A percentile compares a stretch with the other conserved stretches of the same genome.
phyloP scores from a whole-genome alignment of 2,888 invertebrate genomes.

The Lampropteryx suffumata region DNA sequence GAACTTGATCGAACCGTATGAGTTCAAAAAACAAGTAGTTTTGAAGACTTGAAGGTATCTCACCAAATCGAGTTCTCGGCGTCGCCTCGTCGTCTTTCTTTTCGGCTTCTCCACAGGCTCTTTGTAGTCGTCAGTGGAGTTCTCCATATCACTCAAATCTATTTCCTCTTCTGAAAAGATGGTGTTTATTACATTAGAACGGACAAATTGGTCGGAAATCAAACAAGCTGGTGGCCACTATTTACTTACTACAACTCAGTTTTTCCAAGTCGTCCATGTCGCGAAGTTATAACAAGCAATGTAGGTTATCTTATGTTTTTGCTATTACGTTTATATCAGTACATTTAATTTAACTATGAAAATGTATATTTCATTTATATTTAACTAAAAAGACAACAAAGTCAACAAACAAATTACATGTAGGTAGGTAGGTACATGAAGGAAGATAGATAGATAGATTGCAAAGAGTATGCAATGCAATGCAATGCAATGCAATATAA shows the following conservation, averaged over 20 bases:
- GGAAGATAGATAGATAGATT: too few relatives aligned
- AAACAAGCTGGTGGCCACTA: neutral
- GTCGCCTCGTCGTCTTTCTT: conserved; percentile 63
- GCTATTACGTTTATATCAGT: too few relatives aligned
- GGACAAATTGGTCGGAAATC: neutral
- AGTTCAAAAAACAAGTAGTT: too few relatives aligned
- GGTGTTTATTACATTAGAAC: neutral
- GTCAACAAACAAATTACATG: too few relatives aligned
- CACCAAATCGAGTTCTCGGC: conserved; percentile 76
- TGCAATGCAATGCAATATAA: too few relatives aligned
- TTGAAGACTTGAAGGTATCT: conserved; percentile 1
- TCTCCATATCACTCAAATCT: conserved; percentile 73
- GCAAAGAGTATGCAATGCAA: too few relatives aligned
- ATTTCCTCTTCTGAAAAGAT: conserved; percentile 65
- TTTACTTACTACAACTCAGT: conserved; percentile 72
- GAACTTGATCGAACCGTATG: too few relatives aligned
- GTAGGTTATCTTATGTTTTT: neutral
- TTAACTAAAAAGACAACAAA: too few relatives aligned
- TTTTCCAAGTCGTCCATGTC: conserved; percentile 67
- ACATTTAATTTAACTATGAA: too few relatives aligned
- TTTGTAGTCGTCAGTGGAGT: conserved; percentile 69
- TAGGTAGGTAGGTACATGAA: too few relatives aligned
- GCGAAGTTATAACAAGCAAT: neutral
- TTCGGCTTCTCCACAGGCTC: conserved; percentile 67
- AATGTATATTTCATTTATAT: too few relatives aligned